Percentiles rank a stretch among this genome's conserved stretches.
Evolutionary conservation across 2,888 invertebrate genomes (phyloP).

Genomic region (Cephus runcator): DNA sequence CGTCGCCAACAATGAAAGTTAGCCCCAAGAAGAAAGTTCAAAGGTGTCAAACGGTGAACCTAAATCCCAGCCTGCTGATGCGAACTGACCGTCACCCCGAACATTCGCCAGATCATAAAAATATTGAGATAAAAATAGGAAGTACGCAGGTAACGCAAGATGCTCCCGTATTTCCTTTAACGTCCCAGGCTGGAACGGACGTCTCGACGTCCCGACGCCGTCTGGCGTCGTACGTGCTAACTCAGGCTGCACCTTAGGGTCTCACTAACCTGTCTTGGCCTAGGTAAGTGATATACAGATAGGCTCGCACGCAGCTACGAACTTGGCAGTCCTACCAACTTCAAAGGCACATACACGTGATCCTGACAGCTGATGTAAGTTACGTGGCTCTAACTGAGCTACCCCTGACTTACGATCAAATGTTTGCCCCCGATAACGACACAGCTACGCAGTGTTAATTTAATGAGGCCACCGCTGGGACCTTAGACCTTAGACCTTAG

Average conservation of each 20-base stretch:
- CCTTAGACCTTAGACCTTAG: constrained; percentile 3
- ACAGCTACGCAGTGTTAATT: constrained; percentile 30
- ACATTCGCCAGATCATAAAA: background rate
- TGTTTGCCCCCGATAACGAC: constrained; percentile 34
- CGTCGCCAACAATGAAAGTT: constrained; percentile 59
- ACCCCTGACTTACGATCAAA: constrained; percentile 33
- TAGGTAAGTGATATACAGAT: constrained; percentile 47
- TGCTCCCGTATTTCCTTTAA: background rate
- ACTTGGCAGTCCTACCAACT: constrained; percentile 24
- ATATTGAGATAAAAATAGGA: background rate
- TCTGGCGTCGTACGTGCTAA: background rate
- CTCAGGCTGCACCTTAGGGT: background rate
- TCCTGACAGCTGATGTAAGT: constrained; percentile 37
- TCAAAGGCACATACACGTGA: constrained; percentile 39
- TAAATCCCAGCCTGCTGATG: background rate
- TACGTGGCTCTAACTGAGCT: constrained; percentile 28
- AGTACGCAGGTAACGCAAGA: background rate
- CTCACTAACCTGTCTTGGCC: constrained; percentile 17
- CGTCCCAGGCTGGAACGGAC: background rate
- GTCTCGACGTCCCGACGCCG: background rate
- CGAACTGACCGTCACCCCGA: background rate
- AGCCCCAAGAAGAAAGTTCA: constrained; percentile 54
- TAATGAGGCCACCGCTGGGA: constrained; percentile 27
- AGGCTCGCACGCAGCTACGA: constrained; percentile 32
- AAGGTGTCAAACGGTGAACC: constrained; percentile 39